Evolutionary conservation across 2,888 invertebrate species (phyloP), one percentile per base, ranked within the genome.

Genomic region (Homarus gammarus): DNA sequence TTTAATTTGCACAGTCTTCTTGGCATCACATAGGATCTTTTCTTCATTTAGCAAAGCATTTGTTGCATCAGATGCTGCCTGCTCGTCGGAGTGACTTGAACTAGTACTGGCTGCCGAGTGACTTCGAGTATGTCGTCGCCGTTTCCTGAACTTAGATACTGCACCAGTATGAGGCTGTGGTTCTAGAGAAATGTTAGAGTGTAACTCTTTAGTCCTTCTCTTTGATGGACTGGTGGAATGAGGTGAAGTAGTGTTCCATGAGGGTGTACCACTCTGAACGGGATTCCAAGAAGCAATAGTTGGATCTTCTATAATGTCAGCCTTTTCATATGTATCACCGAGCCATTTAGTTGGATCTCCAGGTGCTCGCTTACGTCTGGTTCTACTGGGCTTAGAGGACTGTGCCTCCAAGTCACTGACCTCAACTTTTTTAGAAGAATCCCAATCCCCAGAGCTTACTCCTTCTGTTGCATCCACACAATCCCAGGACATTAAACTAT

Each of bases 341-440:
- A 89, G n/a, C 88, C 88, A 89, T 36, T 84, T 89, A 31, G 31
- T 15, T 0, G 84, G 88, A 51, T 89, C 88, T 51, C 84, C 88
- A 10, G 61, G 6, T 22, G 18, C 38, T 72, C 88, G 56, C 31
- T 68, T 75, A 33, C 79, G 38, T 61, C 73, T 70, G 22, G 31
- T 49, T 56, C 88, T 64, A 70, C 51, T 72, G 27, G 88, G 78
- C 36, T 89, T 89, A 40, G 84, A 78, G 27, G 18, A 40, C 8
- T 22, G 33, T 15, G 18, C n/a, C 27, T 78, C 75, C 6, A 31
- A 38, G n/a, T 56, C 44, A 31, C 51, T 70, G 8, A 31, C 15
- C 31, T 38, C 33, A 22, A 27, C n/a, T 31, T 77, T 56, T 56
- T 61, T 2, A 10, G 33, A 18, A 31, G 64, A n/a, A 27, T 89